These are phyloP conservation scores for Microctonus brassicae DNA, from an alignment of 2,888 invertebrate genomes.

Conservation along the genomic window DNA sequence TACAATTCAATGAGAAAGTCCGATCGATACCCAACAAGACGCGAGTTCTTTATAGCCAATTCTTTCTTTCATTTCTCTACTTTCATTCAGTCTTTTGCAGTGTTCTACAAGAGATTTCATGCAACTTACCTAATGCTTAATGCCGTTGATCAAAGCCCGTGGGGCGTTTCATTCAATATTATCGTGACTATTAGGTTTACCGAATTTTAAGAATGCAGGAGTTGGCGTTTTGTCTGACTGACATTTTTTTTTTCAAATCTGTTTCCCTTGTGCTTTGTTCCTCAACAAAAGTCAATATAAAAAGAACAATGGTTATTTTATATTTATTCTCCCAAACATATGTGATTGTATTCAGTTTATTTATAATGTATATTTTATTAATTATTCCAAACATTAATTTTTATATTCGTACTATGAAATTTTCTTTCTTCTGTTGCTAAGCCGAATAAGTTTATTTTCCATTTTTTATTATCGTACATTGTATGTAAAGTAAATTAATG, in stretches of 20 bases:
- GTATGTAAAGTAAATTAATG: neutral
- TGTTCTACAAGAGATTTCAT: neutral
- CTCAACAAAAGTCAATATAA: too few relatives aligned
- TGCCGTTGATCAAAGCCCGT: slow-evolving; percentile 6
- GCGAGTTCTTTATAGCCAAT: neutral
- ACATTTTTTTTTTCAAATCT: neutral
- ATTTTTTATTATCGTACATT: neutral
- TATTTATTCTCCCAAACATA: neutral
- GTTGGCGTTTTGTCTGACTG: neutral
- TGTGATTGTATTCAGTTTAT: neutral
- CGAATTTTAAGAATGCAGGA: slow-evolving; percentile 17
- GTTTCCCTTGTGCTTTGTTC: neutral
- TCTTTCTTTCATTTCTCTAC: neutral
- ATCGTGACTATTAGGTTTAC: slow-evolving; percentile 26
- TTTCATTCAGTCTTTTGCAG: neutral
- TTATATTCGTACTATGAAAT: neutral
- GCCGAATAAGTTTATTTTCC: neutral
- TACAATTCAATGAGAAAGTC: neutral
- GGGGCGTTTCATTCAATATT: slow-evolving; percentile 21
- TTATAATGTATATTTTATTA: too few relatives aligned
- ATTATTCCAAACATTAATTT: neutral
- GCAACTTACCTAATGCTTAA: neutral
- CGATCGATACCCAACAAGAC: neutral
- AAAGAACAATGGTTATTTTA: too few relatives aligned
- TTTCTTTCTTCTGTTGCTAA: neutral